These are phyloP conservation scores for Cricetomys ansorgei DNA, from an alignment of 2,113 vertebrate genomes.

Conservation along the genomic window DNA sequence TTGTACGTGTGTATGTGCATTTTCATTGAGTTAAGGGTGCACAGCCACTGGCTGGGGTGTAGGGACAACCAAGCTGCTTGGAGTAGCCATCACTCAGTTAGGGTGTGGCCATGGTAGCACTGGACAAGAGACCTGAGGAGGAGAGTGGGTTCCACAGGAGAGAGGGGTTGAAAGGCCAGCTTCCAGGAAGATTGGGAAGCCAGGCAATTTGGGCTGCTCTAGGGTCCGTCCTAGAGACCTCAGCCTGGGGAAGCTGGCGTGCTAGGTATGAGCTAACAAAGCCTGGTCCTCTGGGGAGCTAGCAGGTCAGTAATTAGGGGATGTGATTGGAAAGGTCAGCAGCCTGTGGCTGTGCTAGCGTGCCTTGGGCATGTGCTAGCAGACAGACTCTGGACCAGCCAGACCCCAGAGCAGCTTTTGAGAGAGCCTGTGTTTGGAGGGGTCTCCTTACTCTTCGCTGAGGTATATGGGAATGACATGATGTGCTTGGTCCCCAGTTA, in stretches of 20 bases:
- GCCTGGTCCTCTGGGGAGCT: neutral
- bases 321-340: neutral
- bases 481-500: neutral
- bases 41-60: neutral
- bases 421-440: neutral
- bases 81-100: too few relatives aligned
- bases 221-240: neutral
- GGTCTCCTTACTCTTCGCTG: neutral
- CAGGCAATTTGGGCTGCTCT: neutral
- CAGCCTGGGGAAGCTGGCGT: neutral
- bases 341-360: neutral
- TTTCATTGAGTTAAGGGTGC: neutral
- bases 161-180: neutral
- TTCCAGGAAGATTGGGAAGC: fast-evolving
- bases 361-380: neutral
- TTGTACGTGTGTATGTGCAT: neutral
- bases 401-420: neutral
- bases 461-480: neutral
- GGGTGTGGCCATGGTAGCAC: neutral
- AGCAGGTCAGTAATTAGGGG: neutral
- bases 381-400: neutral
- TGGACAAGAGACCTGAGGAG: neutral
- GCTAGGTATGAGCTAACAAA: neutral
- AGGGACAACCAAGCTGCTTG: neutral
- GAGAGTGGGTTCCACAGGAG: neutral